These are phyloP conservation scores for Thumatha senex DNA, from an alignment of 2,888 invertebrate species.

Conservation along the genomic window DNA sequence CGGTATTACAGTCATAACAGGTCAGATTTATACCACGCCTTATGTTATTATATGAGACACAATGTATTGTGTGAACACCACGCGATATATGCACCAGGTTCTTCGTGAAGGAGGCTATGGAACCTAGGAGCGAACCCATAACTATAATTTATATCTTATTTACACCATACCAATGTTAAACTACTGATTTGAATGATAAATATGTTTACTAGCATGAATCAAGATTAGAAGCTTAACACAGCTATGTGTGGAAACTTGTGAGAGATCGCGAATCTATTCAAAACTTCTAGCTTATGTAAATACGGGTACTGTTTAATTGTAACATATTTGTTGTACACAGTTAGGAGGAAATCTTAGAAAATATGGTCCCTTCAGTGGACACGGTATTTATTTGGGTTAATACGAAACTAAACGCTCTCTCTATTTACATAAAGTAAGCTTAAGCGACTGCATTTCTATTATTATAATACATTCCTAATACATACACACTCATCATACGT, in stretches of 20 bases:
- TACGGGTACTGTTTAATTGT: conserved; percentile 1
- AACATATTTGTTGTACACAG: neutral
- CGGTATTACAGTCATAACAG: conserved; percentile 27
- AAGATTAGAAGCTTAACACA: conserved; percentile 14
- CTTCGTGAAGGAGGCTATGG: neutral
- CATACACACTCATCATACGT: no score
- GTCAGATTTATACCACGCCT: conserved; percentile 4
- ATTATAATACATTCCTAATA: neutral
- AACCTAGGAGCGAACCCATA: conserved; percentile 5
- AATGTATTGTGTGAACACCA: neutral
- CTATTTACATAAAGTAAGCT: neutral
- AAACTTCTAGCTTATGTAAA: conserved; percentile 4
- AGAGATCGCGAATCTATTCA: neutral
- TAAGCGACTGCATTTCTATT: neutral
- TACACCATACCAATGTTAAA: conserved; percentile 16
- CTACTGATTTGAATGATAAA: conserved; percentile 22
- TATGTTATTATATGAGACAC: neutral
- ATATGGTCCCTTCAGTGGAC: neutral
- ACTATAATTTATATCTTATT: conserved; percentile 32
- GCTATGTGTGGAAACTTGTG: neutral
- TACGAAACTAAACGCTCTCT: neutral
- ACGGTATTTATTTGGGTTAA: neutral
- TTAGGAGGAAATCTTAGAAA: neutral
- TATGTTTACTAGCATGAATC: conserved; percentile 21
- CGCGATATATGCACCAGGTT: neutral